A percentile compares a stretch with the other conserved stretches of the same genome.
phyloP scores from a whole-genome alignment of 1,140 invertebrate genomes.

The Helicoverpa zea region DNA sequence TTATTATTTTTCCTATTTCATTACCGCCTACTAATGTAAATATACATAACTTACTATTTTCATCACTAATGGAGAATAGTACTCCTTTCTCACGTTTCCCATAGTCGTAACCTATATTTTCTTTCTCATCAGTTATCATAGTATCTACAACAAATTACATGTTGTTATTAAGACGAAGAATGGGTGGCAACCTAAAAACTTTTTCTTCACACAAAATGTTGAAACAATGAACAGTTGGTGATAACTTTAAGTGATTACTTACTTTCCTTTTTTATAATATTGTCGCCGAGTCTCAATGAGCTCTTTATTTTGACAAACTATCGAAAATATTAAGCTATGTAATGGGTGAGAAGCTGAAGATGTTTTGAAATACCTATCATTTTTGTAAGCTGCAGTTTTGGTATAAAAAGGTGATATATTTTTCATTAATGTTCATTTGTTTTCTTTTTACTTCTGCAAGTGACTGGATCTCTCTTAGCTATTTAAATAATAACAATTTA shows the following conservation, averaged over 20 bases:
- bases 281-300: neutral
- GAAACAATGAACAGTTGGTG: slow-evolving; percentile 8
- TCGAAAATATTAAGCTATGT: neutral
- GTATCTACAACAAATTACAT: slow-evolving; percentile 17
- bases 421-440: neutral
- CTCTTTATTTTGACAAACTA: slow-evolving; percentile 22
- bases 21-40: neutral
- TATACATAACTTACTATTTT: neutral
- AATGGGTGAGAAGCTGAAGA: neutral
- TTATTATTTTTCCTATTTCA: neutral
- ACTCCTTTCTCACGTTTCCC: slow-evolving; percentile 8
- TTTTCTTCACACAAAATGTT: slow-evolving; percentile 28
- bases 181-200: slow-evolving; percentile 12
- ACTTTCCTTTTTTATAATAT: slow-evolving; percentile 18
- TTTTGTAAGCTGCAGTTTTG: neutral
- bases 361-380: neutral
- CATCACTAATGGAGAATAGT: neutral
- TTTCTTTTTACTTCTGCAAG: too few species aligned
- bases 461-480: too few species aligned
- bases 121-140: slow-evolving; percentile 7
- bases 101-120: neutral
- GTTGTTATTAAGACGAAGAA: slow-evolving; percentile 10
- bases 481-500: too few species aligned
- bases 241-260: slow-evolving; percentile 5
- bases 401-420: neutral